phyloP scores from a whole-genome alignment of 2,888 invertebrate genomes.

The Tenthredo amoena region DNA sequence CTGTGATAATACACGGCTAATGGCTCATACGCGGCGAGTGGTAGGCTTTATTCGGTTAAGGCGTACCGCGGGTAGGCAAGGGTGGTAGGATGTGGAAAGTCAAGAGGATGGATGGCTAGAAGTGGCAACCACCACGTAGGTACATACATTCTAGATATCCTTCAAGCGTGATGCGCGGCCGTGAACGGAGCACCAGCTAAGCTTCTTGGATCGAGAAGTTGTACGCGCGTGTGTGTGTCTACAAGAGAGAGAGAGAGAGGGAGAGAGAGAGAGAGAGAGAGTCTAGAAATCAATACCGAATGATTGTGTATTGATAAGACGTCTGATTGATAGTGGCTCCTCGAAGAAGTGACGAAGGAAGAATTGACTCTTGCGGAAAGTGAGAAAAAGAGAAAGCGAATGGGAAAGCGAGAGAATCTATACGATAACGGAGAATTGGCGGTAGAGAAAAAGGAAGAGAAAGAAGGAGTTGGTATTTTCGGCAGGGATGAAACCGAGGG shows the following conservation, averaged over 20 bases:
- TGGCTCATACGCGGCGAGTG: constrained; percentile 64
- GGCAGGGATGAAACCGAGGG: constrained; percentile 45
- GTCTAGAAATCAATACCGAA: constrained; percentile 31
- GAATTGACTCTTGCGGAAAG: constrained; percentile 38
- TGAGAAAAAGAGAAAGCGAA: constrained; percentile 63
- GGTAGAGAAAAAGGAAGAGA: constrained; percentile 39
- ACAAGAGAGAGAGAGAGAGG: background rate
- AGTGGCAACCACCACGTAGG: constrained; percentile 18
- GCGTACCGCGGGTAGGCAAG: background rate
- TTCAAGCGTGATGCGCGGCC: background rate
- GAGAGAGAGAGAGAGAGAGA: background rate
- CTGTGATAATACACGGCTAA: constrained; percentile 61
- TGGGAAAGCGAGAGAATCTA: constrained; percentile 55
- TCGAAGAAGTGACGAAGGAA: constrained; percentile 42
- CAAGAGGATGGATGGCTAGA: constrained; percentile 43
- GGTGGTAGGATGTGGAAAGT: constrained; percentile 13
- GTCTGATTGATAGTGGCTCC: constrained; percentile 41
- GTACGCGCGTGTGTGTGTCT: background rate
- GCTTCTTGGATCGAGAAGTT: background rate
- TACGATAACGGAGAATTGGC: constrained; percentile 51
- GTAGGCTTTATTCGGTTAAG: constrained; percentile 63
- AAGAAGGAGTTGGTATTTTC: constrained; percentile 47
- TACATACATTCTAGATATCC: constrained; percentile 1
- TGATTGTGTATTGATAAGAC: constrained; percentile 47
- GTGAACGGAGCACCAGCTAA: background rate